Percentiles rank a stretch among this genome's conserved stretches.
These are phyloP conservation scores for Lates calcarifer DNA, from an alignment of 2,113 vertebrate species.

Conservation along the genomic window DNA sequence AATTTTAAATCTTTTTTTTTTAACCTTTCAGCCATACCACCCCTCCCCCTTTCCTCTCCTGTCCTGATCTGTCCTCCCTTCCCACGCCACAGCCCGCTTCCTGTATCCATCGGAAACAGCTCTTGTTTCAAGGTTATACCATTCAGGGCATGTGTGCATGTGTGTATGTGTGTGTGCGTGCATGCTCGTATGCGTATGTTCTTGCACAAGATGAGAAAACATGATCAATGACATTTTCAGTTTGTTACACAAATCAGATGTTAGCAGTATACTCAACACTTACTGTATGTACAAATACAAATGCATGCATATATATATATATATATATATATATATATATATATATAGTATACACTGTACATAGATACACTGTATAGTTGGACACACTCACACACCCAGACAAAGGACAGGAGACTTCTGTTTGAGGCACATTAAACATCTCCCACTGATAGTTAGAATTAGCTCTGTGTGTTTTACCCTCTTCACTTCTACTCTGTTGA, in stretches of 20 bases:
- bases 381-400: constrained; percentile 7
- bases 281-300: constrained; percentile 3
- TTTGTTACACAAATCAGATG: constrained; percentile 38
- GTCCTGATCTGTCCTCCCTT: constrained; percentile 44
- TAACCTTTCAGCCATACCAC: neutral
- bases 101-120: constrained; percentile 65
- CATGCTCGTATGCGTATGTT: neutral
- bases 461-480: constrained; percentile 76
- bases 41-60: constrained; percentile 15
- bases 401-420: constrained; percentile 26
- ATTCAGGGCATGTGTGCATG: constrained; percentile 39
- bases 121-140: constrained; percentile 79
- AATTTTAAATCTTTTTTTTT: neutral
- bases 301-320: neutral
- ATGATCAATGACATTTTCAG: constrained; percentile 50
- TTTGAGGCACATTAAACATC: constrained; percentile 61
- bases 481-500: constrained; percentile 68
- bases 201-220: neutral
- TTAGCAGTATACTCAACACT: neutral
- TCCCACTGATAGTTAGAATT: constrained; percentile 72
- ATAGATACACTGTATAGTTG: neutral
- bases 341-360: too few species aligned
- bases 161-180: constrained; percentile 19
- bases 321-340: neutral
- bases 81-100: constrained; percentile 39